Evolutionary conservation across 2,888 invertebrate genomes (phyloP), one percentile per base, ranked within the genome.

Genomic region (Drosophila colorata): DNA sequence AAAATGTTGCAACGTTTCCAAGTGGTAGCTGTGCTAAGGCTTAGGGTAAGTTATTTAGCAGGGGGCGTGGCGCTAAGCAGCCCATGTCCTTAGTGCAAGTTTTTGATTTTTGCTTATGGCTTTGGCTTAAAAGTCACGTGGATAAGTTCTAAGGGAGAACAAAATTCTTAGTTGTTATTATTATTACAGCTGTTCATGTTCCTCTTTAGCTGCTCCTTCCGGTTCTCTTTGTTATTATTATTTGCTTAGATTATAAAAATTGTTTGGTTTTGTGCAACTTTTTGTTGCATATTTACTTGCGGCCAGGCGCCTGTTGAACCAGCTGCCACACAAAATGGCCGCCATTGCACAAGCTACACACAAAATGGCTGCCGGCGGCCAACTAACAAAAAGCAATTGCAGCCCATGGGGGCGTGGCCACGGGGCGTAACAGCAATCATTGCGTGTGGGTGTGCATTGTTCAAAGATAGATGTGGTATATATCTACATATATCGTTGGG

Each of bases 311-410:
- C 9, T 28, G 48, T 47, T n/a, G 37, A 37, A 48, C 20, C n/a
- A 20, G 13, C 44, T 37, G 51, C 41, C 16, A n/a, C 25, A 53
- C 59, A 72, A 74, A 74, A 61, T 72, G 75, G 69, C 69, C 41
- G 61, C 63, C 58, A 56, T 44, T 68, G 66, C 53, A 64, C 53
- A 53, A 20, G 33, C 37, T 8, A 44, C 40, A 68, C 20, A 74
- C 56, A 74, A 72, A 72, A 68, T 72, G 69, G 72, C 74, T 35
- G 69, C 58, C 75, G 46, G 52, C 37, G 33, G 9, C 33, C 37
- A 7, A 37, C 58, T 57, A 66, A 63, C 67, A 64, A 48, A 57
- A 57, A 63, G 73, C 72, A 40, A 51, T 60, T 47, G 55, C 63
- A 37, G 52, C 53, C 41, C 31, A 53, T 33, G 52, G 47, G 64